A percentile compares a stretch with the other conserved stretches of the same genome.
phyloP scores from a whole-genome alignment of 2,888 invertebrate species.

The Lomographa bimaculata region DNA sequence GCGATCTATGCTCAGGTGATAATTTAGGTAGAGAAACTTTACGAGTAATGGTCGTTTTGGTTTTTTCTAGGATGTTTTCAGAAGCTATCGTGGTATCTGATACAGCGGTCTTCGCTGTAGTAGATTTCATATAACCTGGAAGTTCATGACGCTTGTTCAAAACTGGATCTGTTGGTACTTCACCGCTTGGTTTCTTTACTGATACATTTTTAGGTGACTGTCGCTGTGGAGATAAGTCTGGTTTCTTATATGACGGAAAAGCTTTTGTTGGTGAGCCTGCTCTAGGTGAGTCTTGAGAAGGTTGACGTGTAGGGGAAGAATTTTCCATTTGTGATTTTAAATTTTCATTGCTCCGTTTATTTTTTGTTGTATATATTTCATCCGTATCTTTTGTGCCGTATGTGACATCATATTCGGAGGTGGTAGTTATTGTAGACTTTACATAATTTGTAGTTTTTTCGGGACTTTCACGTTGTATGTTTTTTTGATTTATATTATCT shows the following conservation, averaged over 20 bases:
- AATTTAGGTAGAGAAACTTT: slow-evolving; percentile 10
- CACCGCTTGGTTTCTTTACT: slow-evolving; percentile 5
- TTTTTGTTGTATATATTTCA: slow-evolving; percentile 14
- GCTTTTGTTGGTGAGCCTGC: slow-evolving; percentile 23
- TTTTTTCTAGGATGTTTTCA: slow-evolving; percentile 29
- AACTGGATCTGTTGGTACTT: slow-evolving; percentile 26
- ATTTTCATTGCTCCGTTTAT: slow-evolving; percentile 9
- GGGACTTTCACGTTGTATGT: slow-evolving; percentile 17
- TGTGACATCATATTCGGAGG: slow-evolving; percentile 25
- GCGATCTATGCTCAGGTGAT: slow-evolving; percentile 14
- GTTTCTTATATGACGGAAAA: slow-evolving; percentile 18
- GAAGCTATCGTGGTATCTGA: slow-evolving; percentile 25
- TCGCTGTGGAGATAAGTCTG: slow-evolving; percentile 21
- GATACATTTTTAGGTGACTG: slow-evolving; percentile 15
- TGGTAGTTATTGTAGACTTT: slow-evolving; percentile 30
- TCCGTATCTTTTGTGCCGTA: slow-evolving; percentile 19
- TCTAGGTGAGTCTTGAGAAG: slow-evolving; percentile 10
- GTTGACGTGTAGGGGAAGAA: slow-evolving; percentile 20
- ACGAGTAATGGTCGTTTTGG: slow-evolving; percentile 19
- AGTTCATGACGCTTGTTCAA: slow-evolving; percentile 16
- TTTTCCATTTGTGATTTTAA: slow-evolving; percentile 16
- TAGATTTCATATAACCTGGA: slow-evolving; percentile 32
- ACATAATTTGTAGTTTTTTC: slow-evolving; percentile 25
- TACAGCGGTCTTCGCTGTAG: slow-evolving; percentile 30
- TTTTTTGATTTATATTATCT: slow-evolving; percentile 14